Conservation (phyloP, 2,113 vertebrate genomes). For the Formicarius rufipectus region DNA sequence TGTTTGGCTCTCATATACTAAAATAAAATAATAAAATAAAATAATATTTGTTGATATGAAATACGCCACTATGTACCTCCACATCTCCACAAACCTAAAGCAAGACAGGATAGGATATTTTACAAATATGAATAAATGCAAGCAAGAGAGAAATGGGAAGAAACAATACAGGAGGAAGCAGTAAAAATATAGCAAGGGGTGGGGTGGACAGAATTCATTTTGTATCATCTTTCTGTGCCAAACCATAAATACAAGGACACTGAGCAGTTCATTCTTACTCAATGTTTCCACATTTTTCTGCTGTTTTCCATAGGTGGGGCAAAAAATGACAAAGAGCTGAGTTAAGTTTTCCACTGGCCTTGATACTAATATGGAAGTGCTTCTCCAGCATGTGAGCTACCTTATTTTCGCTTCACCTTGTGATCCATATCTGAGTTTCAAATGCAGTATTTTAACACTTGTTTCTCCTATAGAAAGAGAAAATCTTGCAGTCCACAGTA, state of each 20-base stretch:
- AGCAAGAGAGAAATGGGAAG: not conserved
- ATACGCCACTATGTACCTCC: not conserved
- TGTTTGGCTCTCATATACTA: not conserved
- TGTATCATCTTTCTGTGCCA: slow-evolving; percentile 45
- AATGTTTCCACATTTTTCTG: slow-evolving; percentile 63
- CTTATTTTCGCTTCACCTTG: slow-evolving; percentile 11
- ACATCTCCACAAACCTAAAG: not conserved
- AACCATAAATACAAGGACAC: slow-evolving; percentile 57
- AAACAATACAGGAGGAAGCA: not conserved
- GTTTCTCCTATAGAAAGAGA: not conserved
- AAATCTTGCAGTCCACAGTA: not conserved
- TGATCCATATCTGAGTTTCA: not conserved
- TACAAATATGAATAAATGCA: not conserved
- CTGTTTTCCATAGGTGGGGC: slow-evolving; percentile 64
- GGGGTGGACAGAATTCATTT: slow-evolving; percentile 2
- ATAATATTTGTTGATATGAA: not conserved
- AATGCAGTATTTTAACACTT: not conserved
- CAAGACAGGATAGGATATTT: not conserved
- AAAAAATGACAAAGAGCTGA: not conserved
- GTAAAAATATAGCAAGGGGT: slow-evolving; percentile 10
- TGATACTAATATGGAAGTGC: slow-evolving; percentile 10
- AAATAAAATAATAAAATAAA: not conserved
- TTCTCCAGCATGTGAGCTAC: not conserved
- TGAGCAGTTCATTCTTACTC: slow-evolving; percentile 51
- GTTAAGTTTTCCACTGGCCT: slow-evolving; percentile 58